Percentiles rank a stretch among this genome's conserved stretches.
These are phyloP conservation scores for Paraplagusia blochii DNA, from an alignment of 2,113 vertebrate species.

Conservation along the genomic window DNA sequence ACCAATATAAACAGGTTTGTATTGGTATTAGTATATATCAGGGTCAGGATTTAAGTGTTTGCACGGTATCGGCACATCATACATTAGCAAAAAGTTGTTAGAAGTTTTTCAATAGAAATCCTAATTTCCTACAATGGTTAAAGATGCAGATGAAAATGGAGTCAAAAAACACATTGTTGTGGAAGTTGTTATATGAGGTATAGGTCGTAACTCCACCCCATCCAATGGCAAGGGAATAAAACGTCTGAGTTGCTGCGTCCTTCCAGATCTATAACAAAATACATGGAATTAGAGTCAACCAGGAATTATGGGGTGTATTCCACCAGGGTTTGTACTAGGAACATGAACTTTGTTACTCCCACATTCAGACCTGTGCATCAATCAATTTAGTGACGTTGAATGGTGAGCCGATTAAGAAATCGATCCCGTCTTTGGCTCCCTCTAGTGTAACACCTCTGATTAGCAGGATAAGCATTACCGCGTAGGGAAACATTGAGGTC, in stretches of 20 bases:
- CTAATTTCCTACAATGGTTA: constrained; percentile 32
- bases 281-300: neutral
- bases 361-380: constrained; percentile 82
- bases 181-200: constrained; percentile 92
- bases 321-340: neutral
- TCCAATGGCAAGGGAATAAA: constrained; percentile 88
- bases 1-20: no score
- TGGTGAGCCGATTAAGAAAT: constrained; percentile 88
- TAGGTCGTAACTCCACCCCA: constrained; percentile 89
- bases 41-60: no score
- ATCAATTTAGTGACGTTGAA: constrained; percentile 88
- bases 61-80: no score
- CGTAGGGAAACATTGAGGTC: constrained; percentile 89
- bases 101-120: no score
- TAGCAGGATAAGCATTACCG: constrained; percentile 86
- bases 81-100: no score
- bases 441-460: constrained; percentile 88
- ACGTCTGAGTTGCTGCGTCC: constrained; percentile 93
- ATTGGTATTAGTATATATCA: no score
- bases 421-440: constrained; percentile 85
- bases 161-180: constrained; percentile 90
- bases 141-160: constrained; percentile 73
- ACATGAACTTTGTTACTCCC: neutral
- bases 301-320: neutral
- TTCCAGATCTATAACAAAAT: constrained; percentile 86